Evolutionary conservation across 2,888 invertebrate genomes (phyloP).

Genomic region (Lasioglossum zephyrum): DNA sequence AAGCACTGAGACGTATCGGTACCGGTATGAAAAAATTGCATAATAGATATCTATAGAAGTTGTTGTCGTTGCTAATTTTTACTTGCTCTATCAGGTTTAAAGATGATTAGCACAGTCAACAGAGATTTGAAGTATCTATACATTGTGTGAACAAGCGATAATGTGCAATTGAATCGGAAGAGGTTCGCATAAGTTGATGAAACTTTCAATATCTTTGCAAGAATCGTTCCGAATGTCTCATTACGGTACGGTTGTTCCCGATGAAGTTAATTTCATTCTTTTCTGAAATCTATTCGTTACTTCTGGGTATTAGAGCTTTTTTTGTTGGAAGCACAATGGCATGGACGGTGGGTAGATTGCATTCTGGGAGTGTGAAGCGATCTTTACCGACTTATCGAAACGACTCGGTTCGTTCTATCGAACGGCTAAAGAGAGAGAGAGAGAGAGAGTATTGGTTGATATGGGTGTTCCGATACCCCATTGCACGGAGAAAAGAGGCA

Average conservation of each 20-base stretch:
- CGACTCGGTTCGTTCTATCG: slow-evolving; percentile 39
- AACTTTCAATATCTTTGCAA: neutral
- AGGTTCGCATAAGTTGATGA: neutral
- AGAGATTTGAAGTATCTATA: neutral
- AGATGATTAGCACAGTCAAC: neutral
- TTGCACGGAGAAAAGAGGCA: slow-evolving; percentile 5
- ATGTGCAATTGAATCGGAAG: neutral
- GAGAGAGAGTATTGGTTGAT: slow-evolving; percentile 55
- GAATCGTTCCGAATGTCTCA: neutral
- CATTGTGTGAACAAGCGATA: neutral
- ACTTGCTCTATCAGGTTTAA: neutral
- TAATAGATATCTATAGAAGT: neutral
- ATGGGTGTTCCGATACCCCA: slow-evolving; percentile 35
- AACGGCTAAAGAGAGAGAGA: slow-evolving; percentile 48
- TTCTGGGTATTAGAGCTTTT: neutral
- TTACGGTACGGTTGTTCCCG: neutral
- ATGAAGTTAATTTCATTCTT: neutral
- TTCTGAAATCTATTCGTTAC: neutral
- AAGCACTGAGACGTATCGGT: neutral
- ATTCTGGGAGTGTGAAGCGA: slow-evolving; percentile 8
- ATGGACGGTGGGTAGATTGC: neutral
- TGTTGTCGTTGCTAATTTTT: too few relatives aligned
- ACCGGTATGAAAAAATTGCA: neutral
- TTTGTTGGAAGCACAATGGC: neutral
- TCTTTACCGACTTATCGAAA: slow-evolving; percentile 31